Evolutionary conservation across 92 coral and sea anemone species (phyloP).

Genomic region (Umimayanthus chanpuru): DNA sequence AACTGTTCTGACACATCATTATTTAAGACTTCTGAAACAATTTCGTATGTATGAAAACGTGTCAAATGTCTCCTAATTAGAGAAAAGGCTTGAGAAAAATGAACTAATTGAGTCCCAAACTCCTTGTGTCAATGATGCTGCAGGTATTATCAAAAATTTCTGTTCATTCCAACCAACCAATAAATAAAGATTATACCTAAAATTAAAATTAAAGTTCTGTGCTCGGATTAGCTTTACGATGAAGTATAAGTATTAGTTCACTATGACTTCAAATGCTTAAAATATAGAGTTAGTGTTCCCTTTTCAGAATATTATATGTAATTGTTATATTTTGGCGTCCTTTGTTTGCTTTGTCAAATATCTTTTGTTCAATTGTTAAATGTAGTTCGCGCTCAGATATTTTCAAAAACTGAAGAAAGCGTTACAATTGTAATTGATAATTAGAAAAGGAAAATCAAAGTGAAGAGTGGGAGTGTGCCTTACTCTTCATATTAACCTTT

Average conservation of each 20-base stretch:
- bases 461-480: background rate
- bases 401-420: background rate
- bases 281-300: background rate
- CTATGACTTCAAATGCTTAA: background rate
- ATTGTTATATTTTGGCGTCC: background rate
- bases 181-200: background rate
- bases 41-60: background rate
- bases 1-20: background rate
- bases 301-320: no score
- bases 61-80: background rate
- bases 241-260: background rate
- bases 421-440: background rate
- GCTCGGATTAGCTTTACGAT: background rate
- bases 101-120: background rate
- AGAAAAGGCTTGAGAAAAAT: no score
- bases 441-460: no score
- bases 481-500: no score
- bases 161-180: background rate
- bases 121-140: background rate
- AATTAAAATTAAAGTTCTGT: background rate
- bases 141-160: background rate
- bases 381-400: background rate
- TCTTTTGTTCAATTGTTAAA: no score
- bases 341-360: background rate
- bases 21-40: no score